Conservation (phyloP, 1,140 invertebrate genomes). For the Pseudomyrmex flavicornis region DNA sequence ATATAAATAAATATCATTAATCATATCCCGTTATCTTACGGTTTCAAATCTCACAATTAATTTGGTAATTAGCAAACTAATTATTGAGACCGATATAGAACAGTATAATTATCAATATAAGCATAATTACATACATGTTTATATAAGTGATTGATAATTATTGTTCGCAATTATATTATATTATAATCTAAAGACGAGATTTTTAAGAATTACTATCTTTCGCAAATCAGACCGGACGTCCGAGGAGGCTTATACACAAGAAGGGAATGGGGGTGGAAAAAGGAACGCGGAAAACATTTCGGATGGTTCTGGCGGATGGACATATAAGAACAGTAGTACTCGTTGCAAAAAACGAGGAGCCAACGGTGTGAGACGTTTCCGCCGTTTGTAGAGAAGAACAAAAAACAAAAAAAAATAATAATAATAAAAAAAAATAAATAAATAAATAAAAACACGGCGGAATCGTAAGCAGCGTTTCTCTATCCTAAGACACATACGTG, state of each 20-base stretch:
- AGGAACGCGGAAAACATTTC: conserved; percentile 8
- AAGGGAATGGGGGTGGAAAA: neutral
- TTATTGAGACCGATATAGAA: neutral
- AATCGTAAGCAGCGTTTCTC: conserved; percentile 79
- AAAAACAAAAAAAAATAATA: conserved; percentile 15
- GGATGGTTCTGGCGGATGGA: conserved; percentile 9
- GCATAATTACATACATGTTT: conserved; percentile 5
- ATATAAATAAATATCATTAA: conserved; percentile 14
- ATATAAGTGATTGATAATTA: conserved; percentile 11
- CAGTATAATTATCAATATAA: neutral
- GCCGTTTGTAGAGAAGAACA: conserved; percentile 11
- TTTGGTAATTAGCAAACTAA: conserved; percentile 12
- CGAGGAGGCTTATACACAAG: conserved; percentile 6
- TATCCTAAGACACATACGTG: conserved; percentile 83
- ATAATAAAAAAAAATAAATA: conserved; percentile 37
- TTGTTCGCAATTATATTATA: conserved; percentile 19
- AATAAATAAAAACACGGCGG: conserved; percentile 70
- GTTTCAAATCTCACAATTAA: neutral
- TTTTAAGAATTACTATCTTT: conserved; percentile 41
- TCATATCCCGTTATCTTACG: conserved; percentile 3
- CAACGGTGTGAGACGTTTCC: conserved; percentile 61
- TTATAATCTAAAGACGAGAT: neutral
- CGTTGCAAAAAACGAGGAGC: conserved; percentile 67
- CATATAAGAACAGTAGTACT: conserved; percentile 30
- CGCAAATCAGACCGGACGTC: conserved; percentile 56